A percentile compares a stretch with the other conserved stretches of the same genome.
phyloP scores from a whole-genome alignment of 2,888 invertebrate species.

The Heliconius hortense region DNA sequence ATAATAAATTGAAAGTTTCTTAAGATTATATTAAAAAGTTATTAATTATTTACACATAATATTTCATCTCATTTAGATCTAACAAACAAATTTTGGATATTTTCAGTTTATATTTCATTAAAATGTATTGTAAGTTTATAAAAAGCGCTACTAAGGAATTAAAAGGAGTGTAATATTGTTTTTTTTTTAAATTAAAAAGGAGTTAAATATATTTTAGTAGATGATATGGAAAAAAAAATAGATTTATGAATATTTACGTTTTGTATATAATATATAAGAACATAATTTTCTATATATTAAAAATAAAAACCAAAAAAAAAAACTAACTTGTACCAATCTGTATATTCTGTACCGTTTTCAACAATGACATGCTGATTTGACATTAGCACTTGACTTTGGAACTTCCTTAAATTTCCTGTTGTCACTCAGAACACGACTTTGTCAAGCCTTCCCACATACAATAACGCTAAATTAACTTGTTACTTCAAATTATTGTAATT shows the following conservation, averaged over 20 bases:
- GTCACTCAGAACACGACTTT: conserved; percentile 4
- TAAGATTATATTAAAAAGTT: neutral
- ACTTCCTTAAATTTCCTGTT: conserved; percentile 9
- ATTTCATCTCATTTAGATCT: neutral
- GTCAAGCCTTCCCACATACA: neutral
- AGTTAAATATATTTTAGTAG: too few species aligned
- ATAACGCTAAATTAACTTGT: neutral
- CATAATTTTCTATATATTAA: neutral
- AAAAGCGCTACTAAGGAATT: neutral
- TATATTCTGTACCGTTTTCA: neutral
- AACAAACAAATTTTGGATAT: neutral
- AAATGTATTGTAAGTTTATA: neutral
- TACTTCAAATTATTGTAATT: neutral
- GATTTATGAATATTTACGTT: too few species aligned
- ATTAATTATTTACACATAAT: neutral
- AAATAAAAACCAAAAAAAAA: neutral
- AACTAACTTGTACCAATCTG: neutral
- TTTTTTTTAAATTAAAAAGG: neutral
- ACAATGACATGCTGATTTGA: conserved; percentile 10
- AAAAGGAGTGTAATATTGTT: neutral
- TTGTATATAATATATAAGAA: neutral
- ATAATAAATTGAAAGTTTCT: neutral
- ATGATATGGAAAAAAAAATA: too few species aligned
- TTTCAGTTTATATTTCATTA: neutral
- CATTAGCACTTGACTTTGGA: conserved; percentile 5